Evolutionary conservation across 2,888 invertebrate genomes (phyloP).

Genomic region (Gibbula magus): DNA sequence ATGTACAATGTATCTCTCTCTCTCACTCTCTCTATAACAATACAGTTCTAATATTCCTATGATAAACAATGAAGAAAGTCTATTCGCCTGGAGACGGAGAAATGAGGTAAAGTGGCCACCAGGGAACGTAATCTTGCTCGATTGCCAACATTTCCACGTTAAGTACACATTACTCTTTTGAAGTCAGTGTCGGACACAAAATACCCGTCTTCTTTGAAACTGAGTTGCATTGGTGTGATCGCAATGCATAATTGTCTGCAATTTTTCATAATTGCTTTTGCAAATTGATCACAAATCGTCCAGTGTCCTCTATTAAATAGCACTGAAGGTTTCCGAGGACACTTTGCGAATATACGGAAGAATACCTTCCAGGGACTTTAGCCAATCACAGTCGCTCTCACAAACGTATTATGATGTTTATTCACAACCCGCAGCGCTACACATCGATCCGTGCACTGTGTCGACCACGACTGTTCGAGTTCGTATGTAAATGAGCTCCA

Average conservation of each 20-base stretch:
- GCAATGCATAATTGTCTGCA: not conserved
- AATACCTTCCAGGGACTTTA: not conserved
- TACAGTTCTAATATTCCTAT: not conserved
- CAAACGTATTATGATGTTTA: not conserved
- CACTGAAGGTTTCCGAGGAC: constrained; percentile 18
- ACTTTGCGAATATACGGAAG: not conserved
- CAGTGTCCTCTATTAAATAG: constrained; percentile 19
- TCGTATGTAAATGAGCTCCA: constrained; percentile 18
- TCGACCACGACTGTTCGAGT: not conserved
- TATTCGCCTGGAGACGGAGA: not conserved
- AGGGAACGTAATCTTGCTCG: not conserved
- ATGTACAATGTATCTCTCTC: not conserved
- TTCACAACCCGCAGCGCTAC: not conserved
- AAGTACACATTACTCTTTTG: not conserved
- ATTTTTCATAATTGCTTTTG: not conserved
- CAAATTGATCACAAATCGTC: not conserved
- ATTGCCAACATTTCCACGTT: constrained; percentile 9
- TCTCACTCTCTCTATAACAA: not conserved
- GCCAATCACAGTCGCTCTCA: constrained; percentile 16
- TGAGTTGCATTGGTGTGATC: constrained; percentile 12
- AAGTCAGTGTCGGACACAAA: not conserved
- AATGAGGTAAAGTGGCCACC: constrained; percentile 6
- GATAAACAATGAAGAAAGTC: not conserved
- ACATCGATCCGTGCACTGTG: not conserved
- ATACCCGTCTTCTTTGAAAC: constrained; percentile 15